A percentile compares a stretch with the other conserved stretches of the same genome.
Evolutionary conservation across 2,797 vertebrate genomes (phyloP).

Genomic region (Chaenodraco wilsoni): DNA sequence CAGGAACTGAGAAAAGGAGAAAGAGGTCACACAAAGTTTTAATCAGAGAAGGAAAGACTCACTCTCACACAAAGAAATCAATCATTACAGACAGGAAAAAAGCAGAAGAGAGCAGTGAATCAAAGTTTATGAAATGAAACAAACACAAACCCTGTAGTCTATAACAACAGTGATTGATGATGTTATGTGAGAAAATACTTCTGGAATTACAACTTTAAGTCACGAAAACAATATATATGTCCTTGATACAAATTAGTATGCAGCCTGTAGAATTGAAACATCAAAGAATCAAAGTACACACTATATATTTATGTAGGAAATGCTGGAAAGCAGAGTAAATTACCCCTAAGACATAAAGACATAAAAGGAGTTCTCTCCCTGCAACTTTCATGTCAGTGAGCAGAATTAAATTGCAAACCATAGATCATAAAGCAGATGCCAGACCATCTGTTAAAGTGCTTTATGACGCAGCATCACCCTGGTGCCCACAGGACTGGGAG

Average conservation of each 20-base stretch:
- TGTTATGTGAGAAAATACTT: conserved; percentile 32
- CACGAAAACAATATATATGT: conserved; percentile 47
- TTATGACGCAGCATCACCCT: conserved; percentile 69
- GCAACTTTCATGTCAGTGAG: conserved; percentile 70
- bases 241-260: conserved; percentile 53
- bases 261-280: conserved; percentile 58
- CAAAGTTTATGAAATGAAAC: conserved; percentile 49
- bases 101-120: conserved; percentile 47
- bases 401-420: conserved; percentile 79
- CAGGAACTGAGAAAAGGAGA: conserved; percentile 65
- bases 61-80: conserved; percentile 48
- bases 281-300: conserved; percentile 51
- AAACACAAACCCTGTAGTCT: conserved; percentile 37
- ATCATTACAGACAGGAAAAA: conserved; percentile 43
- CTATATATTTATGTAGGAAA: conserved; percentile 62
- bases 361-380: conserved; percentile 71
- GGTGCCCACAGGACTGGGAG: conserved; percentile 65
- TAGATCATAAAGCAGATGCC: conserved; percentile 82
- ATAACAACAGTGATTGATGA: conserved; percentile 47
- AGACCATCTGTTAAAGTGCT: conserved; percentile 84
- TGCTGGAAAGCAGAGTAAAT: conserved; percentile 61
- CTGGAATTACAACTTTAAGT: conserved; percentile 51
- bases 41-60: conserved; percentile 68
- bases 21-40: conserved; percentile 71
- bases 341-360: conserved; percentile 66